Conservation (phyloP, 2,888 invertebrate genomes). For the Diplolepis rosae region DNA sequence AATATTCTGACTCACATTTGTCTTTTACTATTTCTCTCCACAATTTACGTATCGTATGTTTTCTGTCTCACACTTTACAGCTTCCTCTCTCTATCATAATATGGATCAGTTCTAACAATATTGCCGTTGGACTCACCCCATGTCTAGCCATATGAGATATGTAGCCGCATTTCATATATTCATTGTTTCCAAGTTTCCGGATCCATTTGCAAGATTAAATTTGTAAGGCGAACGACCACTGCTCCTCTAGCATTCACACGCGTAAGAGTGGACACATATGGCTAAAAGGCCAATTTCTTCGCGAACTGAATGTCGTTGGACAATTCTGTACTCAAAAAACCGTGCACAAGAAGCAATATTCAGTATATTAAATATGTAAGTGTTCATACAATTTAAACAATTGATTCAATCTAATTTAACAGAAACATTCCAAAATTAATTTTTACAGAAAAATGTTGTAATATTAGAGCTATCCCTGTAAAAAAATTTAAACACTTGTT, state of each 20-base stretch:
- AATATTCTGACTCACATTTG: too few species aligned
- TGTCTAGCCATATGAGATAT: conserved; percentile 66
- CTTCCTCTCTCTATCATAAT: conserved; percentile 47
- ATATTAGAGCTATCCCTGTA: too few species aligned
- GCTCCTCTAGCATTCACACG: conserved; percentile 51
- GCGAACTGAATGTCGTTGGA: conserved; percentile 50
- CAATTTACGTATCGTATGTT: background rate
- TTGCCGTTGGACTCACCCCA: conserved; percentile 68
- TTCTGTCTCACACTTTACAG: background rate
- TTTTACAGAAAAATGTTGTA: background rate
- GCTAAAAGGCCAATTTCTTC: conserved; percentile 67
- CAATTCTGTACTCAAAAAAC: conserved; percentile 36
- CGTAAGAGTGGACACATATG: conserved; percentile 69
- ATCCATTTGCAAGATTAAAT: conserved; percentile 85
- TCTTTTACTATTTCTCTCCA: background rate
- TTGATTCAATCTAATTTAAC: too few species aligned
- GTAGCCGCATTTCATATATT: conserved; percentile 73
- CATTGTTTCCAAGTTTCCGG: conserved; percentile 75
- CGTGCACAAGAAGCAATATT: too few species aligned
- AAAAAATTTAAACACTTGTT: too few species aligned
- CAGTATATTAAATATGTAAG: too few species aligned
- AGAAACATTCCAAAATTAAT: too few species aligned
- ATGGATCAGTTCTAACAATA: conserved; percentile 73
- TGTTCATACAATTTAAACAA: too few species aligned
- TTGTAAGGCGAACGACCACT: conserved; percentile 76